Base-by-base conservation (phyloP, 2,888 invertebrate species). In the Ennomos erosarius region DNA sequence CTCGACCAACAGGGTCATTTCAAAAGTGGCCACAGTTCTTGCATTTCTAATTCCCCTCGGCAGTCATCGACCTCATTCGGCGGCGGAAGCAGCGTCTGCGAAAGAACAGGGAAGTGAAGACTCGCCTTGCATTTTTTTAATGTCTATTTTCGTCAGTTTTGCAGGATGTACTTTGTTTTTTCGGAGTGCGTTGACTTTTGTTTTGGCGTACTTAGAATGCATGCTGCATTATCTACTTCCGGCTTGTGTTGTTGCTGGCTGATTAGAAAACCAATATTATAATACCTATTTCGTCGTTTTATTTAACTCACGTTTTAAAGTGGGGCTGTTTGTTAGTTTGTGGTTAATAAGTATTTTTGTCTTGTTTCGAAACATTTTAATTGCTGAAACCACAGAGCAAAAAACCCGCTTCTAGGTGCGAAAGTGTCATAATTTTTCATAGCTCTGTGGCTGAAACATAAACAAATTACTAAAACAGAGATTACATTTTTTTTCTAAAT, bases 131-230 rank as follows among this genome's bases (percentile, higher is more conserved):
- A 55, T 60, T 54, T 59, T 53, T 59, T 78, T 76, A 78, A 77
- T 75, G 78, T 82, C 86, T 87, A 85, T 89, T 87, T 86, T 76
- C 65, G 79, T 79, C 78, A 76, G 79, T 81, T 88, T 85, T 80
- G 85, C 88, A 90, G 90, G 91, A 90, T 84, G 85, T 84, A 77
- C 76, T 65, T 47, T 53, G 47, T 49, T 8, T 75, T 81, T 84
- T 76, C 69, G 72, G 64, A 62, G 78, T 68, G 42, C 79, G 58
- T 72, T 81, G 81, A 80, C 81, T 70, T 59, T 12, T n/a, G 5
- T 50, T 61, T 61, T 58, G 55, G 54, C 56, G 46, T 46, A 48
- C 59, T 66, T 61, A 53, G 55, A 61, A 67, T 57, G 59, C 64
- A 48, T 33, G 64, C 56, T 66, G 68, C 67, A 60, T 72, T 58